Conservation (phyloP, 2,113 vertebrate genomes). For the Nothocercus nigrocapillus region DNA sequence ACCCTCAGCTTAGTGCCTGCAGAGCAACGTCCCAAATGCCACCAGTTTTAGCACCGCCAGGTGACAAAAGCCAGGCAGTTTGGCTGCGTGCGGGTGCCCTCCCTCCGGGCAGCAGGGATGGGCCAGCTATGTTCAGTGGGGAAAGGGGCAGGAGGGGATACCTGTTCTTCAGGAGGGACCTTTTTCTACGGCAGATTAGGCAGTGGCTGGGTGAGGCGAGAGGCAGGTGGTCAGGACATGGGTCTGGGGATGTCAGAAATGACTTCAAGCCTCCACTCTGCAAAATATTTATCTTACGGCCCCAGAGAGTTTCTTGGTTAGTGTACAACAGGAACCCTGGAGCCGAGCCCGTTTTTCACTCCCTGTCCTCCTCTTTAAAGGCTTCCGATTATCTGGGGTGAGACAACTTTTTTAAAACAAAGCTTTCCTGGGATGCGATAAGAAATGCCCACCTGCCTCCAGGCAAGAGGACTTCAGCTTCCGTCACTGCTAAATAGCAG, state of each 20-base stretch:
- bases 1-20: fast-evolving
- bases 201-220: not conserved
- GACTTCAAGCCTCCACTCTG: constrained; percentile 25
- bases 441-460: not conserved
- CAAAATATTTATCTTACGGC: constrained; percentile 15
- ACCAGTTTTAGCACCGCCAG: fast-evolving
- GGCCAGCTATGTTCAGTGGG: not conserved
- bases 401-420: constrained; percentile 10
- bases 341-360: not conserved
- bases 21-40: not conserved
- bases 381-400: not conserved
- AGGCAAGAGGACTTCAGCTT: not conserved
- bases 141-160: not conserved
- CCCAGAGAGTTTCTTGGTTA: constrained; percentile 38
- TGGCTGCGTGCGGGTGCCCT: not conserved
- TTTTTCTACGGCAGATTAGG: not conserved
- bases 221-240: not conserved
- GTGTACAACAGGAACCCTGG: not conserved
- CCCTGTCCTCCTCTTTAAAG: not conserved
- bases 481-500: fast-evolving
- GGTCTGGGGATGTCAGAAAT: constrained; percentile 20
- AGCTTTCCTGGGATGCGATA: constrained; percentile 21
- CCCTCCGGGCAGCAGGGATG: not conserved
- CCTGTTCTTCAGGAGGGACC: not conserved
- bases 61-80: not conserved